Evolutionary conservation across 2,113 vertebrate species (phyloP).

Genomic region (Hippocampus guttulatus): DNA sequence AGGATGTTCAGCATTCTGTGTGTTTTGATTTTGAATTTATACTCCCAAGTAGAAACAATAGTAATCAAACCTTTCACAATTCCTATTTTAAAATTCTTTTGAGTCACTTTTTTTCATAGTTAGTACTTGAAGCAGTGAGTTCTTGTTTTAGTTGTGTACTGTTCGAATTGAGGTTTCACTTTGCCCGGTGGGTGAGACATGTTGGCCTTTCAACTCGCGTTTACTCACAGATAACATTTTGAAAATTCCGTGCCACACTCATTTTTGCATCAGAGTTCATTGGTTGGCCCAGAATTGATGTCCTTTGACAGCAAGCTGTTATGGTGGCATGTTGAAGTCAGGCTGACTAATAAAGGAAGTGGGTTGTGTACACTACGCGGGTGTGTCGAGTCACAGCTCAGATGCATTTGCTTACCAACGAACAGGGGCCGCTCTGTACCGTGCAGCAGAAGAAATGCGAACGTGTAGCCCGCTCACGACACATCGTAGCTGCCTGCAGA

Average conservation of each 20-base stretch:
- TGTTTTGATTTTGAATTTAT: background rate
- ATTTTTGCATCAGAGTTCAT: background rate
- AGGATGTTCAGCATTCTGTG: background rate
- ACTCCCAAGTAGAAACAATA: background rate
- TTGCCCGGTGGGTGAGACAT: background rate
- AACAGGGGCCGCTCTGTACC: slow-evolving; percentile 17
- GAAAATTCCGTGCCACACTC: background rate
- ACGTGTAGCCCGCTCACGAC: slow-evolving; percentile 5
- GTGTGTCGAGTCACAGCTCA: slow-evolving; percentile 60
- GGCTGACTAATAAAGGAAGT: slow-evolving; percentile 62
- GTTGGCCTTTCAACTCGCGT: background rate
- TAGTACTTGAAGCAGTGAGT: too few species aligned
- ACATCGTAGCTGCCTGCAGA: slow-evolving; percentile 1
- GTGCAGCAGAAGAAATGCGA: slow-evolving; percentile 7
- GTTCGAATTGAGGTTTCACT: background rate
- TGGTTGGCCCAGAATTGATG: background rate
- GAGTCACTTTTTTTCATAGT: too few species aligned
- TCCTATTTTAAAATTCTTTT: too few species aligned
- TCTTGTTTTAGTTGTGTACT: too few species aligned
- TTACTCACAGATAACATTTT: background rate
- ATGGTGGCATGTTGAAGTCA: slow-evolving; percentile 31
- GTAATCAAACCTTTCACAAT: background rate
- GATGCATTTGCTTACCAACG: slow-evolving; percentile 36
- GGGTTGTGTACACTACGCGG: slow-evolving; percentile 61
- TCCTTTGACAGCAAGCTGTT: slow-evolving; percentile 14